These are phyloP conservation scores for Eurystomus gularis DNA, from an alignment of 2,113 vertebrate species.

Conservation along the genomic window DNA sequence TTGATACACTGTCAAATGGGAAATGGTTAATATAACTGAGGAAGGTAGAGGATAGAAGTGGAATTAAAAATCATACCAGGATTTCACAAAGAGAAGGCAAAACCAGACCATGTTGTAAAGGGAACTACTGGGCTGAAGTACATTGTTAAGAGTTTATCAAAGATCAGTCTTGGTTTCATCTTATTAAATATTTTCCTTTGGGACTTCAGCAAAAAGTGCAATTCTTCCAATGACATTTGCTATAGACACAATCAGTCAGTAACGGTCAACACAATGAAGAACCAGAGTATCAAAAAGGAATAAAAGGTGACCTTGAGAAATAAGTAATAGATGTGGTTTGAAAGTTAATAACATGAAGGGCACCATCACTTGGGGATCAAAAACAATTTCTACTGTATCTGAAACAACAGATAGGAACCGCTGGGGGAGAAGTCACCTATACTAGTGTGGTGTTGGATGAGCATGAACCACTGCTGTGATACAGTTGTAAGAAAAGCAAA, in stretches of 20 bases:
- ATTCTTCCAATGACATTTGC: not conserved
- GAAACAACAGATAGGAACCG: not conserved
- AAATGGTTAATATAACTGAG: not conserved
- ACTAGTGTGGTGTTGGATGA: not conserved
- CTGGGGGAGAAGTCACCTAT: not conserved
- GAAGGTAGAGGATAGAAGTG: not conserved
- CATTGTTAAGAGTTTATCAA: not conserved
- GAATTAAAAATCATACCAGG: not conserved
- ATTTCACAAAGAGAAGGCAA: not conserved
- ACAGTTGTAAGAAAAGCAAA: not conserved
- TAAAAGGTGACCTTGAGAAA: not conserved
- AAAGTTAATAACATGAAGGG: not conserved
- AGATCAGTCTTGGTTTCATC: not conserved
- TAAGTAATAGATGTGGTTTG: not conserved
- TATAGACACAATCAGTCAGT: not conserved
- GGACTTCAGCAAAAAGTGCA: not conserved
- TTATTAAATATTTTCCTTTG: constrained; percentile 10
- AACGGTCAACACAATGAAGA: not conserved
- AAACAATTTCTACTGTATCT: not conserved
- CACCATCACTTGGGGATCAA: not conserved
- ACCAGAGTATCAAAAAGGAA: not conserved
- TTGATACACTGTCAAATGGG: not conserved
- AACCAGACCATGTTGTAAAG: not conserved
- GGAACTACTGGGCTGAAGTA: not conserved
- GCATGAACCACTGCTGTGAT: not conserved